Percentiles rank a stretch among this genome's conserved stretches.
Conservation (phyloP, 2,113 vertebrate genomes). For the Trematomus loennbergii region DNA sequence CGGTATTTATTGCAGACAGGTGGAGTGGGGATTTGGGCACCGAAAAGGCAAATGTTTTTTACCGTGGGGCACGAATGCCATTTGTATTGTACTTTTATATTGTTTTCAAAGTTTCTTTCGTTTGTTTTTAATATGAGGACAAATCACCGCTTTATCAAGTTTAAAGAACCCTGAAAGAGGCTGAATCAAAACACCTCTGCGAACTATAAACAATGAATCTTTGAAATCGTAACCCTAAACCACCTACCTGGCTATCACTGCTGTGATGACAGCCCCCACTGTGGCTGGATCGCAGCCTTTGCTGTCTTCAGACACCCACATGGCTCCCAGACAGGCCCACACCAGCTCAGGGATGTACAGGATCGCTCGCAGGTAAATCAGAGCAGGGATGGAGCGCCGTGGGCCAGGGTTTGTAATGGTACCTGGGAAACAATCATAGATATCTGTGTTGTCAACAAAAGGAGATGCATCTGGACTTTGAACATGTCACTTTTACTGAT, state of each 20-base stretch:
- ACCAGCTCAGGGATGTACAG: constrained; percentile 92
- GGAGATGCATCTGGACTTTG: background rate
- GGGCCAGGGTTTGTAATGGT: constrained; percentile 94
- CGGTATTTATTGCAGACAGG: too few relatives aligned
- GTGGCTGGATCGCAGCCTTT: constrained; percentile 87
- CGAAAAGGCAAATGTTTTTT: too few relatives aligned
- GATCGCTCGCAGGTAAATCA: constrained; percentile 91
- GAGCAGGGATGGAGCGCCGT: constrained; percentile 90
- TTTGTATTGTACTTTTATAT: too few relatives aligned
- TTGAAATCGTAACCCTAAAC: background rate
- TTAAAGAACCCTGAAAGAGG: background rate
- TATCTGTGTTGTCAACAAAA: background rate
- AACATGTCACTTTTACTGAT: background rate
- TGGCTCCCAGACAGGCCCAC: constrained; percentile 91
- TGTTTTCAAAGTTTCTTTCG: too few relatives aligned
- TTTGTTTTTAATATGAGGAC: too few relatives aligned
- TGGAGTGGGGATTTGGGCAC: too few relatives aligned
- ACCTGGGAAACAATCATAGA: constrained; percentile 78
- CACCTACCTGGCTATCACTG: constrained; percentile 91
- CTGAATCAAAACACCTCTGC: background rate
- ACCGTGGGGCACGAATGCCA: too few relatives aligned
- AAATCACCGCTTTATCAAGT: too few relatives aligned
- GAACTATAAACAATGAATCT: background rate
- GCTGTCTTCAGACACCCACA: constrained; percentile 89
- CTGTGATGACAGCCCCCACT: constrained; percentile 84